Base-by-base conservation (phyloP, 92 coral and sea anemone species). In the Montipora capitata region DNA sequence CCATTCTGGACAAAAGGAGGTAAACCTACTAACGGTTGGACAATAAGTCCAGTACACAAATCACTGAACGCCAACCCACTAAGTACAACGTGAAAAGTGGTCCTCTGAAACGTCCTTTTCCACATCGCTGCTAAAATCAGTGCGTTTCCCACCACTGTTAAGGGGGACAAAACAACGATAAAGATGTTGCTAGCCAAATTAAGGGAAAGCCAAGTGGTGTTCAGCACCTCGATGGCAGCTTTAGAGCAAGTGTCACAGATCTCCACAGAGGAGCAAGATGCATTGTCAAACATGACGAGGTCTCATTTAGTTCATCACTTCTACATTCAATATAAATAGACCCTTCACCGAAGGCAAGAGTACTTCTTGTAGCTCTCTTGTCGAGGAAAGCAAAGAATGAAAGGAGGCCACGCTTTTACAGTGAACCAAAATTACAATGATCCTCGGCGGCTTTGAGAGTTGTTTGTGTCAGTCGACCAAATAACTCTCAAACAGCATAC, bases 31-130 rank as follows among this genome's bases (percentile, higher is more conserved):
- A n/a, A 59, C 59, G 61, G 15, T 54, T 54, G 61, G 13, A 0
- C 7, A 6, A 62, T n/a, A 4, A 59, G 70, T 13, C 82, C 82
- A 4, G 82, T 77, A 16, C 68, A 57, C 5, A 77, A 59, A 61
- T 77, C 82, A 40, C 70, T n/a, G 7, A 57, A 13, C 17, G 82
- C 82, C 42, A 77, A 58, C 40, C 70, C 82, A 57, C 70, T 41
- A 4, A 77, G 70, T 39, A 77, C 14, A 5, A 57, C 8, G 16
- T 77, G 70, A 17, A 41, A 77, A 5, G 82, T 10, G 7, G 82
- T 77, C 59, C 49, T 77, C 11, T 44, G 6, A 58, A 62, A 15
- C 38, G 68, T 62, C 49, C 6, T 40, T 14, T 44, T 40, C 49
- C 48, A 70, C 4, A 70, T 7, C 16, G 76, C 76, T 40, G 18